Base-by-base conservation (phyloP, 1,140 invertebrate species). In the Luehdorfia chinensis region DNA sequence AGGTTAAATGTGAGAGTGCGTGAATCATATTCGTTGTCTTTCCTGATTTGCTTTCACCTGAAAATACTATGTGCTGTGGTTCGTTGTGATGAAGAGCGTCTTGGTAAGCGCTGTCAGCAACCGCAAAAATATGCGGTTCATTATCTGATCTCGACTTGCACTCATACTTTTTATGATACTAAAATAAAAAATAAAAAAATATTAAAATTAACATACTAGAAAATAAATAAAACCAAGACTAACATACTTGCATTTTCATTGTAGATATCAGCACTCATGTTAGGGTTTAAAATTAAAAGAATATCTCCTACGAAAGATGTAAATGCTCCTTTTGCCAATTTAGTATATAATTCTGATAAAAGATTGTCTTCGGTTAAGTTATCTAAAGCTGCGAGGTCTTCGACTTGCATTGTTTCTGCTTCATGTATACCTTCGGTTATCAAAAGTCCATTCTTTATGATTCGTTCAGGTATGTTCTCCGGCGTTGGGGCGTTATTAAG, bases 221-320 rank as follows among this genome's bases (percentile, higher is more conserved):
- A 47, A 13, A n/a, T 16, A 25, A 43, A 43, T 43, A 23, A 36
- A 8, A 18, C 4, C 33, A 15, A 47, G 25, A 49, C 5, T 16
- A 50, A 53, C n/a, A 41, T 47, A 84, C 84, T 89, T 87, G 94
- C 94, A 44, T 91, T 84, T 54, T 89, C 83, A 14, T 88, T 89
- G 53, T 94, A 95, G 67, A 94, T 91, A 55, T 92, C 88, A 16
- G 90, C 88, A 12, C 90, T 75, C 37, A 90, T 89, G 67, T 94
- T 97, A 1, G 96, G 95, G 87, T 98, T 98, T 0, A 98, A 71
- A 14, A 95, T 92, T 2, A 98, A 60, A 19, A 98, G 87, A 41
- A 98, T 91, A 74, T 98, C 96, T 1, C 96, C 97, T 33, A 97
- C 90, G 67, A 96, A 98, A 1, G 94, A 96, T 59, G 96, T 96